Percentiles rank a stretch among this genome's conserved stretches.
These are phyloP conservation scores for Bedellia somnulentella DNA, from an alignment of 2,888 invertebrate genomes.

Conservation along the genomic window DNA sequence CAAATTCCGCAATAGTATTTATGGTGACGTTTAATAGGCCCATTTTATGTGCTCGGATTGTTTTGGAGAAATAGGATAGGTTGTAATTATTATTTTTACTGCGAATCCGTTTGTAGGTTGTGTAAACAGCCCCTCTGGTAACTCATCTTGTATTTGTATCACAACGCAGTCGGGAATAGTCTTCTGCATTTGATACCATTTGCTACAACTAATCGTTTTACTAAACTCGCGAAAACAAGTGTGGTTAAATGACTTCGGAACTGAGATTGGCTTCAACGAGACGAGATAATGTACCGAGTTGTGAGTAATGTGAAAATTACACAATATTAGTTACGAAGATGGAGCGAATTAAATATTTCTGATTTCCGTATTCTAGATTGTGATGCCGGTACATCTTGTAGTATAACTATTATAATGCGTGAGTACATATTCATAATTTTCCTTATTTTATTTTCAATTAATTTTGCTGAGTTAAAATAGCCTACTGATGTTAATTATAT, in stretches of 20 bases:
- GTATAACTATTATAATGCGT: conserved; percentile 57
- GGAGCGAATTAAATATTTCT: conserved; percentile 13
- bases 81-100: conserved; percentile 60
- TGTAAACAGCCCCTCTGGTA: conserved; percentile 40
- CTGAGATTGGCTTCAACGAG: conserved; percentile 35
- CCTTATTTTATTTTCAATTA: conserved; percentile 1
- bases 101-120: conserved; percentile 53
- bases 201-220: conserved; percentile 1
- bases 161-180: conserved; percentile 43
- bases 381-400: conserved; percentile 55
- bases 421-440: conserved; percentile 22
- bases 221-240: too few species aligned
- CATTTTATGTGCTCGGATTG: conserved; percentile 36
- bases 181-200: conserved; percentile 11
- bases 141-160: conserved; percentile 40
- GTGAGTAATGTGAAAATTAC: conserved; percentile 31
- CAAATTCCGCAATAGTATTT: conserved; percentile 20
- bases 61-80: conserved; percentile 30
- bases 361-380: conserved; percentile 52
- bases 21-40: conserved; percentile 17
- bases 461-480: too few species aligned
- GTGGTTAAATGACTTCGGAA: conserved; percentile 39
- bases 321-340: neutral
- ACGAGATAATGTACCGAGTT: conserved; percentile 46
- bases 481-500: too few species aligned